Evolutionary conservation across 1,140 invertebrate genomes (phyloP), one percentile per base, ranked within the genome.

Genomic region (Euschistus heros): DNA sequence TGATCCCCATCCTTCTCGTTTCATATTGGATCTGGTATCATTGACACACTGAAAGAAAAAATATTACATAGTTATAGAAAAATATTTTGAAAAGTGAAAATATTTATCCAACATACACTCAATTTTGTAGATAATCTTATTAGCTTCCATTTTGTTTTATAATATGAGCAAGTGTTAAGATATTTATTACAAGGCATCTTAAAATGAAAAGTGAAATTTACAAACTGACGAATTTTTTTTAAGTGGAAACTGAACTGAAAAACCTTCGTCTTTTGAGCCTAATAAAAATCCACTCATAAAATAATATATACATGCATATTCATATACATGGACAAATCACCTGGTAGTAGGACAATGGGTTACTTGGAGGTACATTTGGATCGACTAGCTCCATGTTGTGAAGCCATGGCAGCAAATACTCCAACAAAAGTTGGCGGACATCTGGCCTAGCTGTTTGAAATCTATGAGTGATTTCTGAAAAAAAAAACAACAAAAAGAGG

Each of bases 301-400:
- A n/a, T n/a, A n/a, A n/a, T n/a, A n/a, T n/a, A n/a, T n/a, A n/a
- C n/a, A n/a, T n/a, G n/a, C n/a, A n/a, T n/a, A n/a, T n/a, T 37
- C 10, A 37, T 37, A 37, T 37, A 10, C 5, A 37, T 37, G 1
- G 33, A 37, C 7, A 37, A 4, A 37, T 13, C 76, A 91, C 87
- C 81, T 90, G 88, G 71, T 88, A 88, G 74, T 88, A 90, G 57
- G 86, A 88, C 6, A 89, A 79, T 1, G 86, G 84, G 76, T 89
- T 89, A 14, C 85, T 84, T 3, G 92, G 87, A 13, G 92, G 91
- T 63, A 97, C 88, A 72, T 94, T 94, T 10, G 94, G 92, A 76
- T 99, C 96, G 15, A 98, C 90, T 50, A 99, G 80, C 78, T 99
- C 96, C 86, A 99, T 96, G 75, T 99, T 98, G 72, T 95, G 90